Evolutionary conservation across 2,888 invertebrate species (phyloP).

Genomic region (Drosophila borealis): DNA sequence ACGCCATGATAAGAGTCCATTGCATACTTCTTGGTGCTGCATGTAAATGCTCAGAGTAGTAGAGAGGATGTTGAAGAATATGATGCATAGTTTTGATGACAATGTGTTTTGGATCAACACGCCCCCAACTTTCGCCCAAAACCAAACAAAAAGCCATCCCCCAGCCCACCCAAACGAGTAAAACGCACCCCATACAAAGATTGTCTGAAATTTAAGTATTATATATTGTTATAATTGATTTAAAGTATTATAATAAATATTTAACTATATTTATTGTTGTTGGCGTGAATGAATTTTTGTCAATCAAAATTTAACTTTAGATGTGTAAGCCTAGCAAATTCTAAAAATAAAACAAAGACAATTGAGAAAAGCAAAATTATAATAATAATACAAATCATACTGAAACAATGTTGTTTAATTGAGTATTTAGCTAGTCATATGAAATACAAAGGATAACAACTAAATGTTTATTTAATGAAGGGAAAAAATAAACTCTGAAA

Average conservation of each 20-base stretch:
- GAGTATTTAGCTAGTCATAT: conserved; percentile 63
- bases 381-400: conserved; percentile 4
- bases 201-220: conserved; percentile 61
- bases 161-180: conserved; percentile 46
- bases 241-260: conserved; percentile 26
- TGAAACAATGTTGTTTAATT: conserved; percentile 50
- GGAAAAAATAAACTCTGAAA: conserved; percentile 8
- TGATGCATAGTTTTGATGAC: not conserved
- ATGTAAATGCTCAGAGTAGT: conserved; percentile 32
- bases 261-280: conserved; percentile 49
- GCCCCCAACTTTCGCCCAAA: conserved; percentile 9
- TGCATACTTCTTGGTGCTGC: conserved; percentile 51
- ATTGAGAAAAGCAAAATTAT: conserved; percentile 22
- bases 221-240: conserved; percentile 54
- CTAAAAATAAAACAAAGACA: conserved; percentile 25
- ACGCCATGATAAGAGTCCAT: conserved; percentile 17
- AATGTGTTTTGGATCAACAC: conserved; percentile 5
- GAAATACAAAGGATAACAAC: conserved; percentile 30
- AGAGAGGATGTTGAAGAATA: not conserved
- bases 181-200: conserved; percentile 31
- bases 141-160: conserved; percentile 30
- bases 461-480: conserved; percentile 1
- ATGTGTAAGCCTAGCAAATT: conserved; percentile 35
- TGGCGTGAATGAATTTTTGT: conserved; percentile 47
- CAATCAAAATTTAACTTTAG: conserved; percentile 46